Evolutionary conservation across 2,797 vertebrate species (phyloP).

Genomic region (Leptatherina wallacei): DNA sequence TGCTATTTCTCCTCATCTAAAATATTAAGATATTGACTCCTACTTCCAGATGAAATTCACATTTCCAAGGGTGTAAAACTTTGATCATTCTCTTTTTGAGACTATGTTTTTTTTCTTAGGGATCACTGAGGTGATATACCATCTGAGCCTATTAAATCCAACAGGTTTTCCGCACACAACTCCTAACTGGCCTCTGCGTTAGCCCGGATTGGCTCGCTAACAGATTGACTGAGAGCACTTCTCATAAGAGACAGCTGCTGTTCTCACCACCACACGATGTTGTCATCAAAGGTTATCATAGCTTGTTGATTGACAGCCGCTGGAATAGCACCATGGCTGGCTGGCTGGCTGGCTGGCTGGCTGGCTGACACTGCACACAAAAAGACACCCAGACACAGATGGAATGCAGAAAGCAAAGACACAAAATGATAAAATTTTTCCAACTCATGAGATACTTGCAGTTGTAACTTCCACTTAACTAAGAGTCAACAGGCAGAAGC

Average conservation of each 20-base stretch:
- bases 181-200: conserved; percentile 76
- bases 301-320: conserved; percentile 81
- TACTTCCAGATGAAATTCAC: conserved; percentile 4
- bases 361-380: conserved; percentile 55
- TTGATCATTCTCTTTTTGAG: conserved; percentile 39
- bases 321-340: conserved; percentile 64
- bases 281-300: conserved; percentile 83
- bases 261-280: conserved; percentile 73
- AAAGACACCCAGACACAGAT: conserved; percentile 30
- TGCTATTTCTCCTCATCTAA: neutral
- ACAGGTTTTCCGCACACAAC: conserved; percentile 61
- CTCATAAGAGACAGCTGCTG: conserved; percentile 84
- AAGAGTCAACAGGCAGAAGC: conserved; percentile 51
- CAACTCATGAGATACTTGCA: conserved; percentile 43
- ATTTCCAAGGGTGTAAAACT: conserved; percentile 38
- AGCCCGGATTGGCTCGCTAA: conserved; percentile 77
- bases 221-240: conserved; percentile 81
- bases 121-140: conserved; percentile 54
- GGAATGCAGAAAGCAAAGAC: conserved; percentile 22
- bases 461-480: conserved; percentile 23
- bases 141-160: conserved; percentile 74
- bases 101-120: conserved; percentile 53
- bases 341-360: conserved; percentile 69
- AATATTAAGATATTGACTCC: conserved; percentile 18
- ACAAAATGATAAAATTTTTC: conserved; percentile 33